Base-by-base conservation (phyloP, 1,140 invertebrate species). In the Cyclargus thomasi region DNA sequence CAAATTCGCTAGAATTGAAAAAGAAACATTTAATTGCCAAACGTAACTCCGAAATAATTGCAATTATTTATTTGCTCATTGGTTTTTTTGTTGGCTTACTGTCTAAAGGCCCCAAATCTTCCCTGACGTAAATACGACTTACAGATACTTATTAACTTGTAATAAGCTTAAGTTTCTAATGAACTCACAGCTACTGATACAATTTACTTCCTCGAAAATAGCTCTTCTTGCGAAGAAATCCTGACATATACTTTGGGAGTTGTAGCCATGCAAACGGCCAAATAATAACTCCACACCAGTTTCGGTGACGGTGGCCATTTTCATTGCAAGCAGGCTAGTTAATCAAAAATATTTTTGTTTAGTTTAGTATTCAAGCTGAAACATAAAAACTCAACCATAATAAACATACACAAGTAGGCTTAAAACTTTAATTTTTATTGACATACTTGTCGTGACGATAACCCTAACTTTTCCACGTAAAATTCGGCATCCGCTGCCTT, bases 91-190 rank as follows among this genome's bases (percentile, higher is more conserved):
- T 82, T 72, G 78, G 78, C 78, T 78, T 77, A 77, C 74, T 83
- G 77, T 82, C 80, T 83, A 78, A 81, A 77, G 71, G 75, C 71
- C 82, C 82, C 79, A 81, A 79, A 77, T 77, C 73, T 79, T 73
- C 71, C 74, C 73, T 81, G 83, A 85, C 82, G 76, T 86, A 87
- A 85, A 85, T 84, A 76, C 79, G 82, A 79, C 81, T 83, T 80
- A 82, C 75, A 76, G 83, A 81, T 83, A 81, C 82, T 86, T 88
- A 85, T 85, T 82, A 83, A 83, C 75, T 80, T 81, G 76, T 80
- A 84, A 85, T 87, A 87, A 87, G 70, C 70, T 77, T 77, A 76
- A 74, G 74, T 70, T 78, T 68, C 75, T 81, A 81, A 79, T 78
- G 74, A 81, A 59, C 55, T 22, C 55, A 59, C 53, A 55, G 17